A percentile compares a stretch with the other conserved stretches of the same genome.
These are phyloP conservation scores for Hyperoplus lanceolatus DNA, from an alignment of 2,797 vertebrate species.

Conservation along the genomic window DNA sequence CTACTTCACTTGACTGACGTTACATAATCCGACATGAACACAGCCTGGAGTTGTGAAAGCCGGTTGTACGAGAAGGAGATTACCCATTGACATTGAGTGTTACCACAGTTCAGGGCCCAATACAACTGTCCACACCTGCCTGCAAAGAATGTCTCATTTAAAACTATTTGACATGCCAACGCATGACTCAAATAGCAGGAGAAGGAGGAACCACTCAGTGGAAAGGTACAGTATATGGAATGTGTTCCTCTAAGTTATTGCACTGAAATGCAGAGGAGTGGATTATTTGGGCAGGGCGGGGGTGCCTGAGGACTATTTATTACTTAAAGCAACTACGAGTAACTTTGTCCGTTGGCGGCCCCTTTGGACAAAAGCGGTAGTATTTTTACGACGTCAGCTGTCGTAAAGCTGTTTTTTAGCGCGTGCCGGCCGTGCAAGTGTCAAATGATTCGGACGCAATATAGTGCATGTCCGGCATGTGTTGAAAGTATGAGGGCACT, in stretches of 20 bases:
- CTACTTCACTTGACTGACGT: slow-evolving; percentile 19
- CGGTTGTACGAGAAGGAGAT: slow-evolving; percentile 21
- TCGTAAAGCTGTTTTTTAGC: too few species aligned
- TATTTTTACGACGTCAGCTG: too few species aligned
- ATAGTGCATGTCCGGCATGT: too few species aligned
- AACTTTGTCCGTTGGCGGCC: too few species aligned
- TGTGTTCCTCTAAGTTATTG: slow-evolving; percentile 14
- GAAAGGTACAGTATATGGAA: slow-evolving; percentile 50
- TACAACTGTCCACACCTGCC: slow-evolving; percentile 39
- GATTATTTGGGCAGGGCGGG: not conserved
- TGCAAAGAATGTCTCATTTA: slow-evolving; percentile 35
- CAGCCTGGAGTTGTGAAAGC: slow-evolving; percentile 32
- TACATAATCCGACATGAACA: slow-evolving; percentile 43
- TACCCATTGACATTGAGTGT: not conserved
- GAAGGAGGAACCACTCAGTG: not conserved
- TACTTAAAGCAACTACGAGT: not conserved
- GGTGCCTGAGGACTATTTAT: slow-evolving; percentile 9
- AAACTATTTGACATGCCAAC: slow-evolving; percentile 30
- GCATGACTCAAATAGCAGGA: slow-evolving; percentile 11
- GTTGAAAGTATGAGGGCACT: too few species aligned
- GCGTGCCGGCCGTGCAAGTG: too few species aligned
- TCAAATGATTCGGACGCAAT: too few species aligned
- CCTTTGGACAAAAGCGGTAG: too few species aligned
- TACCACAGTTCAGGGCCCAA: slow-evolving; percentile 2
- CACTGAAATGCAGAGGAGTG: not conserved